Evolutionary conservation across 2,888 invertebrate species (phyloP).

Genomic region (Tuta absoluta): DNA sequence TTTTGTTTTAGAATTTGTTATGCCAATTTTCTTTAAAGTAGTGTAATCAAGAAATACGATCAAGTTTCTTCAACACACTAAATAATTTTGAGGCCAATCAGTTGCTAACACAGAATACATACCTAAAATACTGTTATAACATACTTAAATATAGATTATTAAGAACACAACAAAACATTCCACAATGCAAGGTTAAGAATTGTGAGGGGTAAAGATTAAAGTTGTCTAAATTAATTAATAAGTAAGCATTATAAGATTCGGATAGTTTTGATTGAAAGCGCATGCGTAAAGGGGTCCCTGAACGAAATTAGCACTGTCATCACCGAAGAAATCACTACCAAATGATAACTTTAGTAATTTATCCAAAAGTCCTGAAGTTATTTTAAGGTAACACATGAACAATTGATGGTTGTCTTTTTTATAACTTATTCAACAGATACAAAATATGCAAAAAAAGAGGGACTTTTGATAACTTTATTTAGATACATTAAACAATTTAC

Average conservation of each 20-base stretch:
- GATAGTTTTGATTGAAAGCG: slow-evolving; percentile 6
- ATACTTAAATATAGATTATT: slow-evolving; percentile 32
- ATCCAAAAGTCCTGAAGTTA: too few relatives aligned
- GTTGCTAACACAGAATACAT: slow-evolving; percentile 62
- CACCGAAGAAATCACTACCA: too few relatives aligned
- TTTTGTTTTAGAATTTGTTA: slow-evolving; percentile 41
- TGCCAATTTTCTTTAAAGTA: slow-evolving; percentile 59
- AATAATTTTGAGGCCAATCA: slow-evolving; percentile 54
- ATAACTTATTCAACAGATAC: too few relatives aligned
- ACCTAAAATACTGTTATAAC: slow-evolving; percentile 34
- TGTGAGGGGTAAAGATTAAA: slow-evolving; percentile 35
- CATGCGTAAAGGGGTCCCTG: slow-evolving; percentile 24
- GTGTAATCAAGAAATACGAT: slow-evolving; percentile 41
- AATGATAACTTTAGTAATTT: too few relatives aligned
- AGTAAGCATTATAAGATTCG: slow-evolving; percentile 38
- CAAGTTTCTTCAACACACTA: slow-evolving; percentile 42
- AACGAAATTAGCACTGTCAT: too few relatives aligned
- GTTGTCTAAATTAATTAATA: slow-evolving; percentile 33
- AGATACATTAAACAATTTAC: too few relatives aligned
- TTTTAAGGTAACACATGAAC: too few relatives aligned
- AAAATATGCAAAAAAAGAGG: too few relatives aligned
- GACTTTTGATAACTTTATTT: too few relatives aligned
- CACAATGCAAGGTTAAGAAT: slow-evolving; percentile 32
- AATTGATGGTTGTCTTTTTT: too few relatives aligned
- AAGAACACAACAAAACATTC: slow-evolving; percentile 33